Conservation (phyloP, 2,797 vertebrate species). For the Nothura maculosa region DNA sequence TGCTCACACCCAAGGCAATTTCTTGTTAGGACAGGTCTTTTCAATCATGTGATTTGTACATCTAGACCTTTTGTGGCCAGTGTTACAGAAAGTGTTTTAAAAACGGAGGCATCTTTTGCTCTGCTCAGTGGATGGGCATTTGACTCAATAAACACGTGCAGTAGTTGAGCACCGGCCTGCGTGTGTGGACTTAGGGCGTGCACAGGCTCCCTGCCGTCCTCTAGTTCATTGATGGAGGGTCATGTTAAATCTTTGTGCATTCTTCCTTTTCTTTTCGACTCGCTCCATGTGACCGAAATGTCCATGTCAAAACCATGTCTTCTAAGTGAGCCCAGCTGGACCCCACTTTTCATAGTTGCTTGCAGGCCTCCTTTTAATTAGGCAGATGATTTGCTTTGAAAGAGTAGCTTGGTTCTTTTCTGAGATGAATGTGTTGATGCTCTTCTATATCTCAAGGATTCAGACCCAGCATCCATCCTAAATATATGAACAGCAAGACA, state of each 20-base stretch:
- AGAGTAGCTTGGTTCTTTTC: background rate
- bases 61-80: background rate
- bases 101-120: accelerated
- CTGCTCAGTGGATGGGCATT: background rate
- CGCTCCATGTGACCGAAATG: background rate
- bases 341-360: too few relatives aligned
- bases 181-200: background rate
- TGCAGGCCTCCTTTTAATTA: background rate
- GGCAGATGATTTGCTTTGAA: too few relatives aligned
- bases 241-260: background rate
- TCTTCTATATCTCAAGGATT: background rate
- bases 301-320: background rate
- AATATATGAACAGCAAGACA: background rate
- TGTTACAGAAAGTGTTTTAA: background rate
- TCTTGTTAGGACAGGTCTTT: background rate
- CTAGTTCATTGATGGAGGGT: background rate
- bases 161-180: background rate
- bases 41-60: background rate
- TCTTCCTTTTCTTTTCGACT: background rate
- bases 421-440: too few relatives aligned
- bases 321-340: background rate
- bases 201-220: background rate
- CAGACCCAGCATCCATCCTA: background rate
- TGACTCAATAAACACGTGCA: background rate
- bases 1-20: background rate